A percentile compares a stretch with the other conserved stretches of the same genome.
Conservation (phyloP, 2,113 vertebrate genomes). For the Percopsis transmontana region DNA sequence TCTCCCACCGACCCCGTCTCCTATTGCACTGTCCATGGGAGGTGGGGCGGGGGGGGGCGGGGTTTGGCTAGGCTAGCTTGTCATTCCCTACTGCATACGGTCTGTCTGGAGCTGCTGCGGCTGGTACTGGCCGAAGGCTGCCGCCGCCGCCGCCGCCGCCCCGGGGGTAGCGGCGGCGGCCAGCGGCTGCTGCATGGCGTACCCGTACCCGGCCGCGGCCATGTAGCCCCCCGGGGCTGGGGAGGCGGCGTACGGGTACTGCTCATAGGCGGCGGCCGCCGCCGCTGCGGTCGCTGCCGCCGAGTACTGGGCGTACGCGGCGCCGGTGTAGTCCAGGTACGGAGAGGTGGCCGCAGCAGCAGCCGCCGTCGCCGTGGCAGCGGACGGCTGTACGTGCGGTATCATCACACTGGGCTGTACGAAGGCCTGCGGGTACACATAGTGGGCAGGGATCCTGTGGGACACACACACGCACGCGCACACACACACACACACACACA, state of each 20-base stretch:
- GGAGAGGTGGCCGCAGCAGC: slow-evolving; percentile 82
- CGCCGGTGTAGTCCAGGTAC: slow-evolving; percentile 94
- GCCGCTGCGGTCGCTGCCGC: slow-evolving; percentile 80
- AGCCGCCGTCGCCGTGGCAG: slow-evolving; percentile 78
- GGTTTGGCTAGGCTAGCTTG: not conserved
- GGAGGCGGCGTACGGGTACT: slow-evolving; percentile 92
- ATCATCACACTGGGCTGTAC: slow-evolving; percentile 94
- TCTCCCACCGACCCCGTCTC: slow-evolving; percentile 4
- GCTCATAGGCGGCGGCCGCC: slow-evolving; percentile 85
- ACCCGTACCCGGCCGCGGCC: slow-evolving; percentile 89
- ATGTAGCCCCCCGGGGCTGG: slow-evolving; percentile 89
- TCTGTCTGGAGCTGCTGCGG: slow-evolving; percentile 94
- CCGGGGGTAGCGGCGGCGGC: slow-evolving; percentile 80
- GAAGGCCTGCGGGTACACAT: slow-evolving; percentile 95
- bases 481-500: slow-evolving; percentile 15
- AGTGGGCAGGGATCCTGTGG: slow-evolving; percentile 95
- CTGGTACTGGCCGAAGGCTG: slow-evolving; percentile 91
- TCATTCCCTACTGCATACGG: slow-evolving; percentile 82
- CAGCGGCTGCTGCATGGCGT: slow-evolving; percentile 91
- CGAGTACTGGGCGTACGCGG: slow-evolving; percentile 92
- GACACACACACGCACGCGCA: slow-evolving; percentile 40
- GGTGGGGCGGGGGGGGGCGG: slow-evolving; percentile 12
- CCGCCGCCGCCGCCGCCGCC: slow-evolving; percentile 82
- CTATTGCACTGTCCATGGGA: slow-evolving; percentile 2
- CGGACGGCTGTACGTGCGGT: slow-evolving; percentile 87